Conservation (phyloP, 2,113 vertebrate species). For the Camelus dromedarius region DNA sequence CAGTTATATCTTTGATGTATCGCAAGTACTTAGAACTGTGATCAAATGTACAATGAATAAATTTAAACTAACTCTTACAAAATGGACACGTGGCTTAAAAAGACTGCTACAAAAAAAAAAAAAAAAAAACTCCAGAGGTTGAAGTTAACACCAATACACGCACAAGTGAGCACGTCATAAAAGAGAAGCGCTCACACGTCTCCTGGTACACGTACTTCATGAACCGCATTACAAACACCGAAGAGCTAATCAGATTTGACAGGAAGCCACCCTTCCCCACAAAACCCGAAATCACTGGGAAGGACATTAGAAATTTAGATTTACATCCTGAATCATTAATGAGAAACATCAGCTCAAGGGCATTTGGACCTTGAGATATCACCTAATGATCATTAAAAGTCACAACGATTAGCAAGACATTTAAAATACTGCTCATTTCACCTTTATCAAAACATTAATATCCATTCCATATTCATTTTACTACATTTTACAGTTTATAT, state of each 20-base stretch:
- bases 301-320: constrained; percentile 61
- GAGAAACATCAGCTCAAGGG: constrained; percentile 31
- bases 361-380: constrained; percentile 41
- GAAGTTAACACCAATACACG: background rate
- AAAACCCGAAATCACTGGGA: background rate
- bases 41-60: background rate
- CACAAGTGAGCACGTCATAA: background rate
- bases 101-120: background rate
- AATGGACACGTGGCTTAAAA: background rate
- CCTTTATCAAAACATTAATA: background rate
- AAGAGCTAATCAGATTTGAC: background rate
- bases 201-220: background rate
- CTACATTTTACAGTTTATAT: background rate
- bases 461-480: background rate
- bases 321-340: constrained; percentile 5
- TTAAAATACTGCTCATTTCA: background rate
- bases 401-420: background rate
- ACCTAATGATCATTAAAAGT: background rate
- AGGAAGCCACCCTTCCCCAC: background rate
- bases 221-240: background rate
- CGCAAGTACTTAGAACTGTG: background rate
- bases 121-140: too few relatives aligned
- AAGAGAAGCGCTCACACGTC: rapidly evolving
- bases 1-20: background rate
- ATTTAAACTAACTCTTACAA: background rate